Conservation (phyloP, 53 echinoderm and acorn worm species). For the Pentamera pediparva region DNA sequence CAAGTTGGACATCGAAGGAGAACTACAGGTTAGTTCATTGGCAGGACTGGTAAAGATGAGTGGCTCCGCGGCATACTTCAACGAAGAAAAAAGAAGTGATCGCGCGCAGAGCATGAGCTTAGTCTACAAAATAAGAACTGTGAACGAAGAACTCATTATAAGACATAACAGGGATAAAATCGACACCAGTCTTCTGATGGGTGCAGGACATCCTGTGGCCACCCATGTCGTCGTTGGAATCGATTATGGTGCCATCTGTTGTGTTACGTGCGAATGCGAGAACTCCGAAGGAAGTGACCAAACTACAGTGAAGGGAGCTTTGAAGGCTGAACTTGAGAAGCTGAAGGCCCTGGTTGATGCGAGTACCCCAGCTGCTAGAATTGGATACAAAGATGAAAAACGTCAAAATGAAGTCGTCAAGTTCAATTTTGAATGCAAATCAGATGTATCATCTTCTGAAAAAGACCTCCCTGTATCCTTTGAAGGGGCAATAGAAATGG, state of each 20-base stretch:
- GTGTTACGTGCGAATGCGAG: slow-evolving; percentile 24
- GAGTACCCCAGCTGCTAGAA: neutral
- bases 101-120: slow-evolving; percentile 9
- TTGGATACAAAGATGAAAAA: too few species aligned
- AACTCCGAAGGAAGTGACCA: neutral
- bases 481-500: slow-evolving; percentile 1
- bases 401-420: too few species aligned
- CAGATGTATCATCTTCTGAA: neutral
- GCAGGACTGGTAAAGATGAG: neutral
- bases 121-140: slow-evolving; percentile 16
- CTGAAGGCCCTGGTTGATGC: neutral
- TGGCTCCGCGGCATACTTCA: slow-evolving; percentile 12
- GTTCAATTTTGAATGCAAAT: neutral
- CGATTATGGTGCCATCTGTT: slow-evolving; percentile 5
- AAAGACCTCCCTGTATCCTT: slow-evolving; percentile 7
- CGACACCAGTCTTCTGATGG: too few species aligned
- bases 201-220: neutral
- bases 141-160: slow-evolving; percentile 7
- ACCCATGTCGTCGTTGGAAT: slow-evolving; percentile 32
- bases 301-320: neutral
- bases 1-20: slow-evolving; percentile 6
- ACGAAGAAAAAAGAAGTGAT: slow-evolving; percentile 1
- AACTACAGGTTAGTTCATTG: slow-evolving; percentile 24
- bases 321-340: neutral
- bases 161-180: too few species aligned